Evolutionary conservation across 2,113 vertebrate species (phyloP), one percentile per base, ranked within the genome.

Genomic region (Sinocyclocheilus anshuiensis): DNA sequence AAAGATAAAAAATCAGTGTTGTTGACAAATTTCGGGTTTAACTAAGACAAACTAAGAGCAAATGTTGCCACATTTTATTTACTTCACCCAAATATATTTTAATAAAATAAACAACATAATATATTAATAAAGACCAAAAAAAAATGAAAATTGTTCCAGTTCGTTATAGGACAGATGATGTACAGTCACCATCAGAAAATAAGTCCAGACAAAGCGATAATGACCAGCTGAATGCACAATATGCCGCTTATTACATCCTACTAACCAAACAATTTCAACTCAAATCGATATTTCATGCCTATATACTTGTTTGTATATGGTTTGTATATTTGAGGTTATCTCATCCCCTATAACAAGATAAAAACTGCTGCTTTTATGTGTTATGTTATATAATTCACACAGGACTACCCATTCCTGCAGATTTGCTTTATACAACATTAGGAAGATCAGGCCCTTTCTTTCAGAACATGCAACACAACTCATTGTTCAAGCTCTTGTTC

Each of bases 1-100:
- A 82, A 26, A 48, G 7, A 45, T 29, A 15, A 65, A 65, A 59
- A 80, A 26, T 81, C 79, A 22, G 22, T 48, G 39, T 69, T 82
- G 50, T 29, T 33, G 36, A 42, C 12, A 2, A 3, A 78, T 36
- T 53, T 2, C 15, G 0, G 16, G 55, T 61, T 36, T n/a, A 61
- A 79, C 20, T 4, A 59, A 57, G 77, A 61, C 26, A 59, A 33
- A 59, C 55, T 1, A 11, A 16, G 18, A 48, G 26, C 9, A 72
- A 55, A 26, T 10, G 7, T 48, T 55, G 24, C 26, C 26, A 69
- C 65, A 26, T 76, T 29, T 53, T 26, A 24, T 55, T 33, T 77
- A 13, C 75, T 77, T n/a, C 72, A 15, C 12, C 72, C 22, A 16
- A 75, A 75, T 24, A 6, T n/a, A 75, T 75, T 71, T 71, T 20